These are phyloP conservation scores for Drosophila dives DNA, from an alignment of 2,888 invertebrate genomes.

Conservation along the genomic window DNA sequence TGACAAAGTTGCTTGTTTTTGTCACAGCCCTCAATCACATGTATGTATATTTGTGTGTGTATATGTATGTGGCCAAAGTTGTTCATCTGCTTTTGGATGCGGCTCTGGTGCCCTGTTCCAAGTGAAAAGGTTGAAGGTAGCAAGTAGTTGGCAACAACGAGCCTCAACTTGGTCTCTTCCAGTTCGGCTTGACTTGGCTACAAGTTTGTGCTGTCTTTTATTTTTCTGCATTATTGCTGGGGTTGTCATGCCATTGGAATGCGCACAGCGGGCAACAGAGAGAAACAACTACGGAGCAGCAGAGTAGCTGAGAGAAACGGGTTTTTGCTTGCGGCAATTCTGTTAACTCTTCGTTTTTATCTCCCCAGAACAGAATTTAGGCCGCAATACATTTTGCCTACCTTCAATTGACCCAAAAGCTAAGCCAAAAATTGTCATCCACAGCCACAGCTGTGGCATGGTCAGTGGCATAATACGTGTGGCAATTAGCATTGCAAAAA, in stretches of 20 bases:
- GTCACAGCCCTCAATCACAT: slow-evolving; percentile 5
- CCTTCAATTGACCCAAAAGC: slow-evolving; percentile 66
- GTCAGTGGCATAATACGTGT: background rate
- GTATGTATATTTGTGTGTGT: background rate
- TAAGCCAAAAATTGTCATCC: slow-evolving; percentile 15
- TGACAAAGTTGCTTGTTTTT: slow-evolving; percentile 20
- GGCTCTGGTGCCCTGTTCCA: slow-evolving; percentile 20
- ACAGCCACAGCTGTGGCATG: background rate
- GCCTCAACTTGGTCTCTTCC: slow-evolving; percentile 23
- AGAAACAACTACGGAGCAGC: slow-evolving; percentile 14
- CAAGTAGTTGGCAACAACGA: slow-evolving; percentile 20
- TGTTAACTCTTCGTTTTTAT: slow-evolving; percentile 53
- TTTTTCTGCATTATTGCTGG: slow-evolving; percentile 48
- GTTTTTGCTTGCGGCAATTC: slow-evolving; percentile 60
- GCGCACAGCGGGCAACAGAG: slow-evolving; percentile 45
- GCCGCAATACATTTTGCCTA: slow-evolving; percentile 57
- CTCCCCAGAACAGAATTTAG: slow-evolving; percentile 60
- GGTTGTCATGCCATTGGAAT: slow-evolving; percentile 81
- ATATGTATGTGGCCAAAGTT: slow-evolving; percentile 18
- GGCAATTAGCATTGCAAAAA: slow-evolving; percentile 47
- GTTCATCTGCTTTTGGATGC: slow-evolving; percentile 43
- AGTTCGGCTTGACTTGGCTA: slow-evolving; percentile 54
- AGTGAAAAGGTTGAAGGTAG: slow-evolving; percentile 75
- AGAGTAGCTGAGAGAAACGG: slow-evolving; percentile 50
- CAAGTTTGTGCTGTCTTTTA: slow-evolving; percentile 51